phyloP scores from a whole-genome alignment of 2,888 invertebrate species.

The Drosophila seclusa region DNA sequence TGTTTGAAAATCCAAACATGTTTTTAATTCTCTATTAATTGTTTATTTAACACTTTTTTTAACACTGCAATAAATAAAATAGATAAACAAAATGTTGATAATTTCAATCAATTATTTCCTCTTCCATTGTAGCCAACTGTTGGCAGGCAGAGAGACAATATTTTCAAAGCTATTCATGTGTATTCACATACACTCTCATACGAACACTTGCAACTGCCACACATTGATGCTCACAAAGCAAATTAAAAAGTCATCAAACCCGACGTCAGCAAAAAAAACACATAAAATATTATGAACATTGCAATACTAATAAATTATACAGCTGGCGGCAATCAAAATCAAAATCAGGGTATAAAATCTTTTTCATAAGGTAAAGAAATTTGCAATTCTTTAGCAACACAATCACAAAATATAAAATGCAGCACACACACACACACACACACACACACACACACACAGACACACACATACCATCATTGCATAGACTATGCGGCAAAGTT shows the following conservation, averaged over 20 bases:
- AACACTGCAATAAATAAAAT: background rate
- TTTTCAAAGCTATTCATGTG: slow-evolving; percentile 23
- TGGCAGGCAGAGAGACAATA: background rate
- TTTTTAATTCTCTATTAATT: background rate
- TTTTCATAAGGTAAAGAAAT: slow-evolving; percentile 28
- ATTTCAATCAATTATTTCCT: background rate
- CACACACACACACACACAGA: background rate
- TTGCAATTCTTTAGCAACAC: slow-evolving; percentile 35
- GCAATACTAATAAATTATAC: slow-evolving; percentile 51
- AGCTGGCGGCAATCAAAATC: slow-evolving; percentile 25
- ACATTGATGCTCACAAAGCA: slow-evolving; percentile 43
- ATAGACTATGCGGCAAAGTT: slow-evolving; percentile 56
- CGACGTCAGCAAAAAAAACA: slow-evolving; percentile 1
- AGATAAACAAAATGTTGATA: background rate
- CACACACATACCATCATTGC: slow-evolving; percentile 1
- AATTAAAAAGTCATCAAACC: slow-evolving; percentile 35
- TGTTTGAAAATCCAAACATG: background rate
- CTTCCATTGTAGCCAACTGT: background rate
- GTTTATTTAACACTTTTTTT: background rate
- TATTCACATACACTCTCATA: slow-evolving; percentile 12
- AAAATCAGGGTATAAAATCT: slow-evolving; percentile 4
- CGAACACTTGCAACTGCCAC: slow-evolving; percentile 7
- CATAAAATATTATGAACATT: slow-evolving; percentile 21
- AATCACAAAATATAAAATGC: slow-evolving; percentile 31
- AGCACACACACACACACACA: slow-evolving; percentile 7